Evolutionary conservation across 2,888 invertebrate species (phyloP).

Genomic region (Parnassius glacialis): DNA sequence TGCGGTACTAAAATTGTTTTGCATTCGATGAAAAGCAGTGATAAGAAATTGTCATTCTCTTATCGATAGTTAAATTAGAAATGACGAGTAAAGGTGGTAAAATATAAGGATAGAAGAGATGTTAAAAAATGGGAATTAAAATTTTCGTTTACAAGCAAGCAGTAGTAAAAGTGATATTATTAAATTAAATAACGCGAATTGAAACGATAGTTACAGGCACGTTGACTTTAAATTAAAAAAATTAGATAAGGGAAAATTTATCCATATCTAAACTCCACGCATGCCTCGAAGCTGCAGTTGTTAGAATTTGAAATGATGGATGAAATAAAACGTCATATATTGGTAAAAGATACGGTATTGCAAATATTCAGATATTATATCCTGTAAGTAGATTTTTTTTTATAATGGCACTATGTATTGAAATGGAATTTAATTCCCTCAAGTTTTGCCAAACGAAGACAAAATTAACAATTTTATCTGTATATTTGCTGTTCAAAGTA

Average conservation of each 20-base stretch:
- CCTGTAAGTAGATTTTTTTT: too few species aligned
- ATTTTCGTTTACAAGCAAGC: slow-evolving; percentile 11
- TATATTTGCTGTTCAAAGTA: slow-evolving; percentile 25
- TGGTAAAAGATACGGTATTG: slow-evolving; percentile 14
- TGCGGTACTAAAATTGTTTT: slow-evolving; percentile 20
- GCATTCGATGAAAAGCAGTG: neutral
- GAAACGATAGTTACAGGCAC: slow-evolving; percentile 20
- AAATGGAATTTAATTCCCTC: neutral
- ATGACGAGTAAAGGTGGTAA: slow-evolving; percentile 5
- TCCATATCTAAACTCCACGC: slow-evolving; percentile 22
- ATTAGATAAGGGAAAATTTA: slow-evolving; percentile 28
- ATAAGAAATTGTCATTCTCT: neutral
- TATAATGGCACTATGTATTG: neutral
- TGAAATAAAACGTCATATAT: slow-evolving; percentile 3
- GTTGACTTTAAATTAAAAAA: slow-evolving; percentile 28
- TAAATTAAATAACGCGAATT: slow-evolving; percentile 15
- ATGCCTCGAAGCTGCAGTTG: slow-evolving; percentile 38
- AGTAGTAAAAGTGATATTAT: neutral
- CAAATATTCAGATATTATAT: slow-evolving; percentile 37
- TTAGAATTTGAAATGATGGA: slow-evolving; percentile 2
- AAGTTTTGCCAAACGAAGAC: neutral
- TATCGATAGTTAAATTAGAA: neutral
- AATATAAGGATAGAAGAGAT: slow-evolving; percentile 11
- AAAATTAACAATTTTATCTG: slow-evolving; percentile 13
- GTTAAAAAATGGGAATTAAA: neutral